Evolutionary conservation across 1,140 invertebrate genomes (phyloP), one percentile per base, ranked within the genome.

Genomic region (Zaprionus capensis): DNA sequence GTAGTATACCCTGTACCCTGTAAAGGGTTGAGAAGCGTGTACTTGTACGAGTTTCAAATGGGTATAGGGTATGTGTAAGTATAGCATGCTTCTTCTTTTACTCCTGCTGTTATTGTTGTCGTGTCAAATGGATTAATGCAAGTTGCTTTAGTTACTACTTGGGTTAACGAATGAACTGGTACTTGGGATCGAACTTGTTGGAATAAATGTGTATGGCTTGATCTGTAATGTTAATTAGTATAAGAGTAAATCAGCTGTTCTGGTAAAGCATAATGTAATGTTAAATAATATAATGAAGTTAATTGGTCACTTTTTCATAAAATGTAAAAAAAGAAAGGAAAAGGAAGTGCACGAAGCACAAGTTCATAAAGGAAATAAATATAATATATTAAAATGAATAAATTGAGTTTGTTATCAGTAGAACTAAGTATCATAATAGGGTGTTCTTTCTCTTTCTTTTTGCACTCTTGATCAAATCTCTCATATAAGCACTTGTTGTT

Each of bases 401-500:
- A 26, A 26, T 26, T 0, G 3, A 26, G 24, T 26, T 26, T 26
- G 4, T 26, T 26, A 26, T 5, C 24, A 26, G 4, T 4, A 26
- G 24, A 26, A 51, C 20, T 51, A 51, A 51, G 20, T 24, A 51
- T 12, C 12, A 51, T 24, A 17, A 24, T 24, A 51, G 22, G 17
- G 20, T 51, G 1, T 51, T 51, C 46, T 49, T 20, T 51, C 12
- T 51, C 31, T 51, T 24, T 22, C 5, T 14, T 17, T 51, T 51
- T 51, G 46, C 20, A 51, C 20, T 51, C 20, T 51, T 20, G 20
- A 51, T 51, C 11, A 56, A 56, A 26, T 31, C 26, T 31, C 17
- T 46, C 41, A 66, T 51, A 24, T 71, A 49, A 64, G 69, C 55
- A 53, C 55, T 72, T 72, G 63, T 72, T 34, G 31, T 34, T 34